These are phyloP conservation scores for Erpobdella octoculata DNA, from an alignment of 2,888 invertebrate species.

Conservation along the genomic window DNA sequence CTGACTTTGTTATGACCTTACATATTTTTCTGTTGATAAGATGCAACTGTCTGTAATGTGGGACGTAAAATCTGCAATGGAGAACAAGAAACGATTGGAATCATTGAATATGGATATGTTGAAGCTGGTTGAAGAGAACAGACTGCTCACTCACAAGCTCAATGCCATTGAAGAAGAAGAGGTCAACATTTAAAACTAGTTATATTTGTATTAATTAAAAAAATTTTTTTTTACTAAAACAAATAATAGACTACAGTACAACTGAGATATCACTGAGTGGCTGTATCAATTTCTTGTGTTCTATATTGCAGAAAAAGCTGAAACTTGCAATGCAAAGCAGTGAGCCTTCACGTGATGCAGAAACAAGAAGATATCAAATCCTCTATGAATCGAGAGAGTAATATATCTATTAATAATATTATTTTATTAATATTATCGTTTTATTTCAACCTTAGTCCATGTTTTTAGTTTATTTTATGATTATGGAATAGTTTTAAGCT, in stretches of 20 bases:
- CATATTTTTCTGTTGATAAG: no score
- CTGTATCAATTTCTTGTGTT: neutral
- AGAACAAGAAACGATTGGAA: slow-evolving; percentile 3
- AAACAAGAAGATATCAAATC: slow-evolving; percentile 4
- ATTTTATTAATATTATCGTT: no score
- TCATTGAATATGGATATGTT: neutral
- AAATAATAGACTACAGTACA: neutral
- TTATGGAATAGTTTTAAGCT: no score
- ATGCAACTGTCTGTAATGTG: slow-evolving; percentile 11
- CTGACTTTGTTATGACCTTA: no score
- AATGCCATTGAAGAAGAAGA: neutral
- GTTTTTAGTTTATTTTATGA: no score
- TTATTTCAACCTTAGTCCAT: no score
- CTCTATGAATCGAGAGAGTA: slow-evolving; percentile 9
- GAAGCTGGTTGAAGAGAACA: slow-evolving; percentile 3
- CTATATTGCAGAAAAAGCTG: neutral
- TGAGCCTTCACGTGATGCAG: neutral
- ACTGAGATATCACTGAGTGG: neutral
- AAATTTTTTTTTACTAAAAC: neutral
- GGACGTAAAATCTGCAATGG: neutral
- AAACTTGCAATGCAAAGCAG: neutral
- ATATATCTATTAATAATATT: no score
- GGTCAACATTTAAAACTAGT: neutral
- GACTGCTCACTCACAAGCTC: neutral
- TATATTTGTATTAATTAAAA: neutral